Evolutionary conservation across 2,888 invertebrate genomes (phyloP), one percentile per base, ranked within the genome.

Genomic region (Mycogona germanica): DNA sequence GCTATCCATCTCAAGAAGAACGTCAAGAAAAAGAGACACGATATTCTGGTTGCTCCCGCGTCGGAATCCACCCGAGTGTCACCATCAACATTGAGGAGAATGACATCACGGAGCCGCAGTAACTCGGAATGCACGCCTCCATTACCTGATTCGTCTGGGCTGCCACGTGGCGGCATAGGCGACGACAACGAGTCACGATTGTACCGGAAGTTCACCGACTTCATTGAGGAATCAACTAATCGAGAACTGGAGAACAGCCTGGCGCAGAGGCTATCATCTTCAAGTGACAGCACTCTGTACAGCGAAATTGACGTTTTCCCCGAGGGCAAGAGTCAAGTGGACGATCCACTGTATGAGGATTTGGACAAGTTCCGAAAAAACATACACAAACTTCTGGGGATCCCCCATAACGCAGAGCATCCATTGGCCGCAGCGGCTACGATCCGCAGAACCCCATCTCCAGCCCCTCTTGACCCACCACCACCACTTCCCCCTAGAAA

Each of bases 281-380:
- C 46, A 9, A 30, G 30, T 9, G 48, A 53, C 9, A 26, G 48
- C 7, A 48, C 53, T 17, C 17, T 53, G 6, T 53, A 53, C 41
- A 53, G 53, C 21, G 53, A 53, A 29, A 53, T 53, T 14, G 53
- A 53, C 21, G 37, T 12, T 23, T 25, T 45, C 42, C 17, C 41
- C 7, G 28, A 30, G 9, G 19, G 42, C 23, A 2, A 26, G 28
- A 41, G 19, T n/a, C 26, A 19, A 12, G n/a, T 14, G 5, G 29
- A 35, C 4, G 57, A 57, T 14, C 57, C 57, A 0, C 28, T 57
- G 17, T 57, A 57, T 19, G 57, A 57, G 47, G 57, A 57, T 40
- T 38, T 57, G 12, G 57, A 57, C 29, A 46, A 48, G 19, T 54
- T 55, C 21, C 53, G 54, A 14, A 57, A 57, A 50, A 38, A 57